Evolutionary conservation across 2,113 vertebrate genomes (phyloP).

Genomic region (Eulemur macaco): DNA sequence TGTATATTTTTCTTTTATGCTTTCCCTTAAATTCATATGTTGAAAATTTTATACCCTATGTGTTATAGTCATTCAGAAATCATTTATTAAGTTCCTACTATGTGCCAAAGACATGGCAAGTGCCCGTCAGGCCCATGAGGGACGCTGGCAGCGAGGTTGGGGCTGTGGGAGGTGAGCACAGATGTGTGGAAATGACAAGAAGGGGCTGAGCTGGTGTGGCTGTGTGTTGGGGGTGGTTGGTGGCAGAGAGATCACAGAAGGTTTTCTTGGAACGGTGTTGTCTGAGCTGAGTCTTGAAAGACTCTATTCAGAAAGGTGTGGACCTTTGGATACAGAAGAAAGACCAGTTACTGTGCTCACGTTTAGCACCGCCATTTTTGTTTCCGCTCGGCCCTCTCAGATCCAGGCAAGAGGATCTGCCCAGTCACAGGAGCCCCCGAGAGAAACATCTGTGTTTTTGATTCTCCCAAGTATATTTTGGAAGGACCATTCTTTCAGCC

Average conservation of each 20-base stretch:
- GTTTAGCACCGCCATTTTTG: not conserved
- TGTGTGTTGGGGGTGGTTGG: not conserved
- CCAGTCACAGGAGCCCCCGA: not conserved
- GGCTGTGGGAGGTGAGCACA: fast-evolving
- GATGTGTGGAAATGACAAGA: not conserved
- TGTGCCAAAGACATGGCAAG: not conserved
- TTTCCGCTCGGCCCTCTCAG: not conserved
- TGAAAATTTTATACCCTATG: not conserved
- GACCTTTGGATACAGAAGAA: not conserved
- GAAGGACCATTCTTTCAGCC: not conserved
- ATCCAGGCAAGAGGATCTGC: not conserved
- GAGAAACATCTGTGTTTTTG: not conserved
- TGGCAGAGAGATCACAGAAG: not conserved
- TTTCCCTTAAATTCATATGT: not conserved
- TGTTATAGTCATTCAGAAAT: not conserved
- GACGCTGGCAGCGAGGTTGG: not conserved
- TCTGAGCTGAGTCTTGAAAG: not conserved
- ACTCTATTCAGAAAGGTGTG: not conserved
- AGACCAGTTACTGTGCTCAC: not conserved
- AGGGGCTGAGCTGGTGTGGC: not conserved
- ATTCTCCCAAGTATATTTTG: not conserved
- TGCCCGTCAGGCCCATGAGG: not conserved
- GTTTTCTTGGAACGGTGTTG: not conserved
- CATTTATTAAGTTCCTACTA: not conserved
- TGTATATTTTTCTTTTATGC: not conserved